Percentiles rank a stretch among this genome's conserved stretches.
Conservation (phyloP, 2,888 invertebrate species). For the Cheilosia variabilis region DNA sequence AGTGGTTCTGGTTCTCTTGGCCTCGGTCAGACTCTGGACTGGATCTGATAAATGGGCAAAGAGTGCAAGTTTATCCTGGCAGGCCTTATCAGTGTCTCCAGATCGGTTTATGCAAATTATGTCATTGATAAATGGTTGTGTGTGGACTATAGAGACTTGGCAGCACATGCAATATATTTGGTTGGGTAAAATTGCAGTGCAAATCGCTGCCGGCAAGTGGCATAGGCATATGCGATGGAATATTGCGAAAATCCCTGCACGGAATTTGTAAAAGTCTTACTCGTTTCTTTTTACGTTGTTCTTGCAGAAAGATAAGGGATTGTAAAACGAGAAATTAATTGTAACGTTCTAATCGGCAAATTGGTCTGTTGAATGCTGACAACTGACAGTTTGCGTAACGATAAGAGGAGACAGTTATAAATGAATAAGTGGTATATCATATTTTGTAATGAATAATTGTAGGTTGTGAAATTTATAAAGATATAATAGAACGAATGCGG, state of each 20-base stretch:
- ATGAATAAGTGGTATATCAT: too few species aligned
- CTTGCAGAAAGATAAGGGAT: conserved; percentile 21
- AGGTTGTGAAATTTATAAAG: too few species aligned
- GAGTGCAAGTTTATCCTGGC: conserved; percentile 56
- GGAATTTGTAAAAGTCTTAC: conserved; percentile 30
- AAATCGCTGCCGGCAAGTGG: conserved; percentile 29
- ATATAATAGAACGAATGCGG: too few species aligned
- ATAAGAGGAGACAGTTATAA: background rate
- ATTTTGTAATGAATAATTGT: too few species aligned
- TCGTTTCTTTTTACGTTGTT: conserved; percentile 10
- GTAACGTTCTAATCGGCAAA: conserved; percentile 12
- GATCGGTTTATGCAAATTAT: conserved; percentile 73
- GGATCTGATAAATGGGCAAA: conserved; percentile 47
- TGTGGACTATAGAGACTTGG: conserved; percentile 24
- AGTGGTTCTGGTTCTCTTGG: conserved; percentile 30
- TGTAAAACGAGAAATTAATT: conserved; percentile 44
- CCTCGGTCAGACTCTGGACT: conserved; percentile 1
- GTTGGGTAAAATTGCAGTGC: conserved; percentile 26
- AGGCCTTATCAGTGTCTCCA: conserved; percentile 54
- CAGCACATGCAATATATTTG: conserved; percentile 42
- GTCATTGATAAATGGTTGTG: conserved; percentile 68
- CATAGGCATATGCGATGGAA: conserved; percentile 1
- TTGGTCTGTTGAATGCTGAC: conserved; percentile 32
- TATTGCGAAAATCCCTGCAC: conserved; percentile 35
- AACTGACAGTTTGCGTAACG: background rate